phyloP scores from a whole-genome alignment of 2,113 vertebrate genomes.

The Puffinus mauretanicus region DNA sequence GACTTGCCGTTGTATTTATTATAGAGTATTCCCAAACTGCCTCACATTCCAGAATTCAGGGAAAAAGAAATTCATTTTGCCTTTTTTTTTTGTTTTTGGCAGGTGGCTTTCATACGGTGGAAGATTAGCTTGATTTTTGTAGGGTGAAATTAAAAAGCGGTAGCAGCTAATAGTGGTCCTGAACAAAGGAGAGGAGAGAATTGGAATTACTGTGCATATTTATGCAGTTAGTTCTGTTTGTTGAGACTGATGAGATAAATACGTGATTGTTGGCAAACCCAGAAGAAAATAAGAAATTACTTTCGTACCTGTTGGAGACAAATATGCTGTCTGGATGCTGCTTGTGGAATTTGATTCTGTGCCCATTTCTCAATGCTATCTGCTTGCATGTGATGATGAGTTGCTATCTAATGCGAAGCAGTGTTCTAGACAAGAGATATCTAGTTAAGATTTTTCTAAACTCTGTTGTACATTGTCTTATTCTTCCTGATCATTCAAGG shows the following conservation, averaged over 20 bases:
- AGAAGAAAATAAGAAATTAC: neutral
- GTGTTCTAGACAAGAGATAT: neutral
- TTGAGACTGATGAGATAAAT: neutral
- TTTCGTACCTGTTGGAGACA: neutral
- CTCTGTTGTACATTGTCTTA: neutral
- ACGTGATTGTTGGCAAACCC: neutral
- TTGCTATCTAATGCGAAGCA: neutral
- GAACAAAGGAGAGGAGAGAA: neutral
- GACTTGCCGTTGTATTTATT: neutral
- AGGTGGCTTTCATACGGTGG: rapidly evolving
- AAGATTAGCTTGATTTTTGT: neutral
- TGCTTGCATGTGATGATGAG: neutral
- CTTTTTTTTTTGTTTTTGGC: neutral
- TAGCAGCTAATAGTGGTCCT: neutral
- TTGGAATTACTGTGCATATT: rapidly evolving
- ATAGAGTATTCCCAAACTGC: neutral
- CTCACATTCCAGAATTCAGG: neutral
- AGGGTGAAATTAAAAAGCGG: neutral
- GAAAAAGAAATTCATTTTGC: neutral
- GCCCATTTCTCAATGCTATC: neutral
- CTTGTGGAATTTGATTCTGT: neutral
- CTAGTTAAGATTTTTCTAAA: neutral
- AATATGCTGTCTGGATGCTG: neutral
- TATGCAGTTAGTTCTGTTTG: neutral
- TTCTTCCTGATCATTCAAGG: neutral